These are phyloP conservation scores for Stercorarius parasiticus DNA, from an alignment of 2,113 vertebrate species.

Conservation along the genomic window DNA sequence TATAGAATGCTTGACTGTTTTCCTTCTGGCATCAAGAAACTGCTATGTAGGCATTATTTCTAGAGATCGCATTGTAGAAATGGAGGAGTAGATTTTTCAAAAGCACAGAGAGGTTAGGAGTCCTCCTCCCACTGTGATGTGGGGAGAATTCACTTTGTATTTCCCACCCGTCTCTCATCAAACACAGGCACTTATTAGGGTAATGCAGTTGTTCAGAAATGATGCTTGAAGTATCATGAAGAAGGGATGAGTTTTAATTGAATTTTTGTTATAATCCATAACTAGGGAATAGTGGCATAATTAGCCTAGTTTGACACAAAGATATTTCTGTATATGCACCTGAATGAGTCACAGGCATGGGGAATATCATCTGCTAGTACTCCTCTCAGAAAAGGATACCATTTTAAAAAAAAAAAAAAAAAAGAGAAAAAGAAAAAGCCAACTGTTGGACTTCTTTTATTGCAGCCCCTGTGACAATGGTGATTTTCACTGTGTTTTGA, in stretches of 20 bases:
- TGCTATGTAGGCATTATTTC: not conserved
- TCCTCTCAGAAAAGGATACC: not conserved
- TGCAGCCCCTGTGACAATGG: not conserved
- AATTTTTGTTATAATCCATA: not conserved
- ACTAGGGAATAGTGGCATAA: constrained; percentile 2
- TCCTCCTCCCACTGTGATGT: not conserved
- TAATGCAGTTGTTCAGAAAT: not conserved
- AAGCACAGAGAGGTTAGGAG: not conserved
- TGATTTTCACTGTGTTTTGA: not conserved
- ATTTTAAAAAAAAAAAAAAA: not conserved
- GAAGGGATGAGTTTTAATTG: not conserved
- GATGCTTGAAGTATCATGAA: not conserved
- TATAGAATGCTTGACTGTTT: not conserved
- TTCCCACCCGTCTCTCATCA: not conserved
- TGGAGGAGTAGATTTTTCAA: not conserved
- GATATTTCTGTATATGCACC: not conserved
- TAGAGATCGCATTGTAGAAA: not conserved
- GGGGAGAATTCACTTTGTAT: not conserved
- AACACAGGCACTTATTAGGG: not conserved
- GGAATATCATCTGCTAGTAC: not conserved
- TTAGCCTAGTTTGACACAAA: not conserved
- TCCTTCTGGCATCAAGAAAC: not conserved
- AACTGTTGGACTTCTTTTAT: not conserved
- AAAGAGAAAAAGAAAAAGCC: not conserved
- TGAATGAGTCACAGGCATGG: not conserved